Percentiles rank a stretch among this genome's conserved stretches.
Conservation (phyloP, 2,888 invertebrate genomes). For the Cylloceria caligata region DNA sequence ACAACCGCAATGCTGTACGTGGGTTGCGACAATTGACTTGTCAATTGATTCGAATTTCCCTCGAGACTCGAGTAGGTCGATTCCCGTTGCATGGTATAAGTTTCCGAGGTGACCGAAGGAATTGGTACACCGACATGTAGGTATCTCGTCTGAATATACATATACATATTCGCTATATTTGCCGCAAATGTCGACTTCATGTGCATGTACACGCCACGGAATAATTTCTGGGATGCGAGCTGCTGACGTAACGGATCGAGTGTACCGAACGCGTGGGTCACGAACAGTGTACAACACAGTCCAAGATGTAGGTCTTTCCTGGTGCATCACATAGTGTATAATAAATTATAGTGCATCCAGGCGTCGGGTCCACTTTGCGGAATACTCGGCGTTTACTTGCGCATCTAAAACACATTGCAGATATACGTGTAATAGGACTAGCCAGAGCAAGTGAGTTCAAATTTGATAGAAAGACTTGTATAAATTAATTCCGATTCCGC, state of each 20-base stretch:
- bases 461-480: background rate
- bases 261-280: constrained; percentile 51
- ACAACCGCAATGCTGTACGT: background rate
- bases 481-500: background rate
- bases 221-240: constrained; percentile 65
- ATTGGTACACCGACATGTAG: constrained; percentile 50
- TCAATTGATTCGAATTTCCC: constrained; percentile 55
- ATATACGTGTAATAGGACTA: background rate
- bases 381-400: constrained; percentile 37
- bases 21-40: constrained; percentile 36
- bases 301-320: constrained; percentile 25
- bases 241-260: constrained; percentile 34
- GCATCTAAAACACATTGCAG: constrained; percentile 25
- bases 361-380: constrained; percentile 42
- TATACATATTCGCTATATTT: constrained; percentile 27
- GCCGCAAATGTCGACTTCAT: constrained; percentile 62
- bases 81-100: constrained; percentile 52
- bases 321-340: constrained; percentile 13
- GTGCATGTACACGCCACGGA: constrained; percentile 62
- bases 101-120: constrained; percentile 61
- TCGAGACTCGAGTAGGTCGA: constrained; percentile 33
- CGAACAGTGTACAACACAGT: constrained; percentile 56
- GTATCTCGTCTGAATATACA: constrained; percentile 53
- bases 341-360: constrained; percentile 50
- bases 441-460: background rate